Evolutionary conservation across 2,797 vertebrate species (phyloP), one percentile per base, ranked within the genome.

Genomic region (Nasua narica): DNA sequence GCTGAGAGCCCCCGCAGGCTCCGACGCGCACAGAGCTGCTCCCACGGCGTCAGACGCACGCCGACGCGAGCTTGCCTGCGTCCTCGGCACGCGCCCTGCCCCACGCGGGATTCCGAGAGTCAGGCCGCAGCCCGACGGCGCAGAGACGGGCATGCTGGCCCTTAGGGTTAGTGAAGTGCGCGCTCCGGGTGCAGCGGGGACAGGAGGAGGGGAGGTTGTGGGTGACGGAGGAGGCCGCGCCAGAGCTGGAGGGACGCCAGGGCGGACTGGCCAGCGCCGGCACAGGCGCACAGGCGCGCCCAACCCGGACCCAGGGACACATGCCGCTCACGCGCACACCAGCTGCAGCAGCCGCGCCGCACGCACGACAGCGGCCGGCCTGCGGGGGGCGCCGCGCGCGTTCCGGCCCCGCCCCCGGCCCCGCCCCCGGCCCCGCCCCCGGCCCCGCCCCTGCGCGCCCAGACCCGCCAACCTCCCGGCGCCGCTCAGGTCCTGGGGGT

Each of bases 361-460:
- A 5, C 62, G 7, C 70, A 29, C 29, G 9, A n/a, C 74, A 1
- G 10, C 32, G 1, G 67, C 35, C 14, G 5, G 50, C 54, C 76
- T 25, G 69, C 10, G 32, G n/a, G 56, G 69, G 83, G 86, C 11
- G 27, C 27, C 27, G 5, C 12, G 27, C 29, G 27, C 48, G 58
- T 15, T 23, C 35, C 0, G 19, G 18, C 40, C 40, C 23, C 13
- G 32, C 2, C 16, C 29, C 23, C 2, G 43, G 2, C 32, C 29
- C 40, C 0, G 18, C 12, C 32, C 37, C 29, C 8, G 16, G 1
- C 12, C 27, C 23, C 2, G 0, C 32, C 25, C 21, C n/a, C 0
- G 19, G 18, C 32, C 40, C 29, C 9, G 23, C 3, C 18, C 29
- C 19, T 27, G 56, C 11, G 58, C 1, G 1, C 16, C 19, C 7